Evolutionary conservation across 2,888 invertebrate species (phyloP).

Genomic region (Melinaea menophilus): DNA sequence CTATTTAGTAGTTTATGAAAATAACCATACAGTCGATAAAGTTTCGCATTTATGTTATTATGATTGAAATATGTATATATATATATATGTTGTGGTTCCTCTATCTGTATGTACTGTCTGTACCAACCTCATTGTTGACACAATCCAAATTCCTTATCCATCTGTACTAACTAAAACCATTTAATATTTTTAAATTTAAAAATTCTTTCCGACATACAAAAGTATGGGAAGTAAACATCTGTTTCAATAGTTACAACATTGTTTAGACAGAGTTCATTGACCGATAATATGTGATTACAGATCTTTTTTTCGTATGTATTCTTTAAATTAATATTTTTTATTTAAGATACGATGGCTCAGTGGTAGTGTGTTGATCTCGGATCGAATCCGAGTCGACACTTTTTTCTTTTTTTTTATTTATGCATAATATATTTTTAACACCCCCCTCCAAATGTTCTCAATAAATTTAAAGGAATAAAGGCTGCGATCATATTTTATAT

Average conservation of each 20-base stretch:
- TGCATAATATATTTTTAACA: too few relatives aligned
- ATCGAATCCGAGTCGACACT: too few relatives aligned
- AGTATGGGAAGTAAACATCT: not conserved
- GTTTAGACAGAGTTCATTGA: conserved; percentile 5
- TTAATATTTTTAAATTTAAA: conserved; percentile 11
- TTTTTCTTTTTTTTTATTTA: too few relatives aligned
- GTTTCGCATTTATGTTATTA: too few relatives aligned
- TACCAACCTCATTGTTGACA: conserved; percentile 22
- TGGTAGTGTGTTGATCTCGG: too few relatives aligned
- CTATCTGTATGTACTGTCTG: not conserved
- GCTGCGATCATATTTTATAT: too few relatives aligned
- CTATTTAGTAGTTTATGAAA: too few relatives aligned
- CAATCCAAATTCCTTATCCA: conserved; percentile 36
- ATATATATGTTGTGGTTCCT: too few relatives aligned
- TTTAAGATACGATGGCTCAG: not conserved
- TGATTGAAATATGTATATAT: too few relatives aligned
- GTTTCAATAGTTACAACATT: conserved; percentile 2
- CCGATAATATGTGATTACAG: not conserved
- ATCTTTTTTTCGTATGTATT: not conserved
- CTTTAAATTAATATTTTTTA: not conserved
- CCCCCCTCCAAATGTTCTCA: too few relatives aligned
- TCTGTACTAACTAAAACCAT: conserved; percentile 34
- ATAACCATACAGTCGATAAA: too few relatives aligned
- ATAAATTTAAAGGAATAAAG: too few relatives aligned
- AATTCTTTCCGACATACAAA: conserved; percentile 1